Percentiles rank a stretch among this genome's conserved stretches.
Conservation (phyloP, 2,888 invertebrate species). For the Linyphia triangularis region DNA sequence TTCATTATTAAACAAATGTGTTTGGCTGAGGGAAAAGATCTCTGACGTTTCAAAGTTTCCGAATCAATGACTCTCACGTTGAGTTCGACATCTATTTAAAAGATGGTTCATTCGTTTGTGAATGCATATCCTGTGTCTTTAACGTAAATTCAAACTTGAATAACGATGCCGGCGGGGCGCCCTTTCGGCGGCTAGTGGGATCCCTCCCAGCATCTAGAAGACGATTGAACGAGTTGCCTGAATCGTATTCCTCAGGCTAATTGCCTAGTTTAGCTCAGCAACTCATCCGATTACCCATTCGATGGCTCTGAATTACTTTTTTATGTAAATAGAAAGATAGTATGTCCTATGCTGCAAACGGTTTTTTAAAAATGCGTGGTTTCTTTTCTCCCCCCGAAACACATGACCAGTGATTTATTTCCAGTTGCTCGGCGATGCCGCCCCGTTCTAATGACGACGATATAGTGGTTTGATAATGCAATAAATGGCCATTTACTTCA, state of each 20-base stretch:
- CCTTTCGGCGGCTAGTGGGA: not conserved
- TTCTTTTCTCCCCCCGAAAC: conserved; percentile 12
- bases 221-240: conserved; percentile 23
- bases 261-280: conserved; percentile 46
- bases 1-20: no score
- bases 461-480: conserved; percentile 37
- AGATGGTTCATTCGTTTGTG: no score
- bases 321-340: conserved; percentile 64
- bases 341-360: not conserved
- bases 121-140: no score
- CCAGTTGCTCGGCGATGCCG: not conserved
- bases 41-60: no score
- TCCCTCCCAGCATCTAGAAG: not conserved
- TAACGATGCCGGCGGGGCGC: conserved; percentile 19
- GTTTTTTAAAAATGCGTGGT: conserved; percentile 2
- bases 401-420: conserved; percentile 25
- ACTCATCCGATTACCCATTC: conserved; percentile 41
- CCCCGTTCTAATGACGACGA: conserved; percentile 31
- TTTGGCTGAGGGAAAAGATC: no score
- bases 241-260: conserved; percentile 37
- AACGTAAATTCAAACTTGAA: not conserved
- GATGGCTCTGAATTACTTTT: conserved; percentile 54
- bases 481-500: conserved; percentile 19
- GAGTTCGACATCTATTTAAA: no score
- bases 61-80: no score